A percentile compares a stretch with the other conserved stretches of the same genome.
These are phyloP conservation scores for Micrasema longulum DNA, from an alignment of 1,140 invertebrate genomes.

Conservation along the genomic window DNA sequence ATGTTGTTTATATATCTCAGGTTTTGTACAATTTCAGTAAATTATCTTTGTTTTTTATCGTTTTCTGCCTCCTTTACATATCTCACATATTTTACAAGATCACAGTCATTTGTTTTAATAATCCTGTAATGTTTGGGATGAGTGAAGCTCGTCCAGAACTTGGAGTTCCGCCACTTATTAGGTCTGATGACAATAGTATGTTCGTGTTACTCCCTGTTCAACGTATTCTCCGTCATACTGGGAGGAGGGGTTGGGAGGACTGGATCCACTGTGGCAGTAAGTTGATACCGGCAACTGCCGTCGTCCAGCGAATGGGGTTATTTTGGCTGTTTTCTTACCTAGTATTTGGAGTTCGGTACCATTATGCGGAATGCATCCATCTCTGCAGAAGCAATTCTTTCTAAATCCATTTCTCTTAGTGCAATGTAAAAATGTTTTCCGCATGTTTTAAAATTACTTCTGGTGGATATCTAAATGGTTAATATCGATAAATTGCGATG, in stretches of 20 bases:
- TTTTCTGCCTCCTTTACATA: background rate
- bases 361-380: slow-evolving; percentile 40
- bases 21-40: background rate
- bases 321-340: slow-evolving; percentile 34
- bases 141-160: slow-evolving; percentile 60
- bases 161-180: slow-evolving; percentile 81
- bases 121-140: slow-evolving; percentile 18
- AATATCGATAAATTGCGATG: slow-evolving; percentile 25
- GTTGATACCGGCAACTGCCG: slow-evolving; percentile 59
- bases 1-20: too few species aligned
- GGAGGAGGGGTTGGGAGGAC: slow-evolving; percentile 96
- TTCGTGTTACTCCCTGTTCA: slow-evolving; percentile 75
- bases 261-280: slow-evolving; percentile 90
- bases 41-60: background rate
- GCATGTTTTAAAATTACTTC: background rate
- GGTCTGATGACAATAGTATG: slow-evolving; percentile 77
- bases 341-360: slow-evolving; percentile 32
- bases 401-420: slow-evolving; percentile 17
- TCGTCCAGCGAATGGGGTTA: slow-evolving; percentile 27
- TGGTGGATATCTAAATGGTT: slow-evolving; percentile 41
- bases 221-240: slow-evolving; percentile 83
- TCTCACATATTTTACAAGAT: background rate
- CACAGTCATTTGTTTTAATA: background rate
- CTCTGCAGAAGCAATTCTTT: slow-evolving; percentile 37
- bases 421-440: slow-evolving; percentile 4